Conservation (phyloP, 2,113 vertebrate genomes). For the Propithecus coquereli region DNA sequence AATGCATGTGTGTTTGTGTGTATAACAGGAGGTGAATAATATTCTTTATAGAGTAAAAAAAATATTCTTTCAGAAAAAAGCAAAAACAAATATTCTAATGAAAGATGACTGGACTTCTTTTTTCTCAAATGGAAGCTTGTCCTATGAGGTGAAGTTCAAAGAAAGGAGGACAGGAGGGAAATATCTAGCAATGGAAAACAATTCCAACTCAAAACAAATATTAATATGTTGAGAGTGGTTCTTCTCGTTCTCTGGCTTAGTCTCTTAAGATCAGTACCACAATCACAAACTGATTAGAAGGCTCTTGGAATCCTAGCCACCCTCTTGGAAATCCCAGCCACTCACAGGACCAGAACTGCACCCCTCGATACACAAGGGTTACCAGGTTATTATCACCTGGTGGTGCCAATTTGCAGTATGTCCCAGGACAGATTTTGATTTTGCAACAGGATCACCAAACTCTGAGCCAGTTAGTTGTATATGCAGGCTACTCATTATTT, state of each 20-base stretch:
- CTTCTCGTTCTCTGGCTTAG: neutral
- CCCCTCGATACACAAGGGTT: neutral
- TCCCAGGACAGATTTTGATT: neutral
- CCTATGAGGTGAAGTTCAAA: neutral
- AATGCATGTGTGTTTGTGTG: neutral
- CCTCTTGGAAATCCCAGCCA: neutral
- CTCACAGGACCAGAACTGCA: neutral
- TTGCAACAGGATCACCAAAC: neutral
- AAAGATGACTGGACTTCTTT: neutral
- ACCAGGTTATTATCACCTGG: neutral
- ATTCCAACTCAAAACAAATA: neutral
- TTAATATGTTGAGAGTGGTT: neutral
- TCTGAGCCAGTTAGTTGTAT: neutral
- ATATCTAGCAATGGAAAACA: neutral
- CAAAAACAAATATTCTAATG: neutral
- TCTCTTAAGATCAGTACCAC: neutral
- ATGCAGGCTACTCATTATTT: neutral
- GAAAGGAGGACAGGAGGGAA: neutral
- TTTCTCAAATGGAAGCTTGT: neutral
- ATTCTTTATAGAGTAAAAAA: neutral
- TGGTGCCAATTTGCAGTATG: neutral
- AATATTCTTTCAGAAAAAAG: neutral
- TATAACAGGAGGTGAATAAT: neutral
- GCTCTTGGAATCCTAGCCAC: neutral
- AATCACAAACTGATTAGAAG: neutral